Evolutionary conservation across 2,113 vertebrate genomes (phyloP).

Genomic region (Cyphomyrus plagiostoma): DNA sequence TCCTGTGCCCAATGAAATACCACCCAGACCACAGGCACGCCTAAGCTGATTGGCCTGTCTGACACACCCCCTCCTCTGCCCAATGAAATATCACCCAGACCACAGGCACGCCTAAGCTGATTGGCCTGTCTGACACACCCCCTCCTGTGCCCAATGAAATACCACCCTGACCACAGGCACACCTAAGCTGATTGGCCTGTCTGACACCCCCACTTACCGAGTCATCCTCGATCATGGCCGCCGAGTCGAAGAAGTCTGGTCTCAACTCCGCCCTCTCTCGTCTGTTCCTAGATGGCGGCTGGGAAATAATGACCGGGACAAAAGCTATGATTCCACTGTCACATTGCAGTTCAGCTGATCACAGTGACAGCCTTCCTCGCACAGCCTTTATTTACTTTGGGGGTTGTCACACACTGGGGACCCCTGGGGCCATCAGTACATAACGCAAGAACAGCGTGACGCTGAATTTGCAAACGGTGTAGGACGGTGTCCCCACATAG

Average conservation of each 20-base stretch:
- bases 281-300: slow-evolving; percentile 96
- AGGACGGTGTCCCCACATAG: background rate
- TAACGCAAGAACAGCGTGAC: background rate
- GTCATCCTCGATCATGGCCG: slow-evolving; percentile 98
- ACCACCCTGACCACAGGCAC: background rate
- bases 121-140: background rate
- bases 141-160: slow-evolving; percentile 3
- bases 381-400: background rate
- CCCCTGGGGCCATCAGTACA: background rate
- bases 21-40: background rate
- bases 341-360: background rate
- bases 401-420: background rate
- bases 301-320: slow-evolving; percentile 30
- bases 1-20: background rate
- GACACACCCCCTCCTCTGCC: too few species aligned
- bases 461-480: background rate
- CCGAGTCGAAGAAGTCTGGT: slow-evolving; percentile 99
- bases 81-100: too few species aligned
- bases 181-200: background rate
- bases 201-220: slow-evolving; percentile 67
- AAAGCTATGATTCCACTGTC: background rate
- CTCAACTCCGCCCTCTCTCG: slow-evolving; percentile 92
- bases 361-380: background rate
- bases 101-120: background rate
- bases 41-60: background rate